Evolutionary conservation across 2,113 vertebrate species (phyloP).

Genomic region (Aptenodytes forsteri): DNA sequence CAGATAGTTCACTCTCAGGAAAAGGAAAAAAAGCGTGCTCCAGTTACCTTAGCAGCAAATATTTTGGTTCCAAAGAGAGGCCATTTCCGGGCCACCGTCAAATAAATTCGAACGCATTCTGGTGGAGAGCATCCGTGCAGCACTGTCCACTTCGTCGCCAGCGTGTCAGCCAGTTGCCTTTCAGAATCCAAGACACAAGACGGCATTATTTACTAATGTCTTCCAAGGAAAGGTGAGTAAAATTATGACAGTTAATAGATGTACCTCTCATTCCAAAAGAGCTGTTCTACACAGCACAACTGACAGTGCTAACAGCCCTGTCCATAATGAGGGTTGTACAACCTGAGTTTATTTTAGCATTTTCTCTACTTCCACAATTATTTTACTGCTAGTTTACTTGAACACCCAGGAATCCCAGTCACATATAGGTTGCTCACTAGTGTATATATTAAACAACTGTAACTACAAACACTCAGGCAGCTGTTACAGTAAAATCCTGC

Average conservation of each 20-base stretch:
- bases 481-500: not conserved
- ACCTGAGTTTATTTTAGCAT: not conserved
- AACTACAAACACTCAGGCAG: not conserved
- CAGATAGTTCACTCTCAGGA: not conserved
- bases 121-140: conserved; percentile 82
- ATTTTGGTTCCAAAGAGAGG: conserved; percentile 87
- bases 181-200: conserved; percentile 7
- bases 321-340: not conserved
- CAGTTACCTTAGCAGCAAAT: conserved; percentile 84
- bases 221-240: not conserved
- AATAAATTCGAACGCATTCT: conserved; percentile 87
- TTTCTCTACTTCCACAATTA: not conserved
- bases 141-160: conserved; percentile 83
- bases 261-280: not conserved
- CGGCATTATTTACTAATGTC: not conserved
- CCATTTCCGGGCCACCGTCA: conserved; percentile 89
- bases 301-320: not conserved
- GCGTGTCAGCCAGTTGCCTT: conserved; percentile 81
- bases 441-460: not conserved
- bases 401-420: not conserved
- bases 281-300: not conserved
- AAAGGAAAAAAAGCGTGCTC: not conserved
- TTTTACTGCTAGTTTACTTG: not conserved
- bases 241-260: not conserved
- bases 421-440: not conserved